Evolutionary conservation across 2,888 invertebrate genomes (phyloP), one percentile per base, ranked within the genome.

Genomic region (Eupeodes luniger): DNA sequence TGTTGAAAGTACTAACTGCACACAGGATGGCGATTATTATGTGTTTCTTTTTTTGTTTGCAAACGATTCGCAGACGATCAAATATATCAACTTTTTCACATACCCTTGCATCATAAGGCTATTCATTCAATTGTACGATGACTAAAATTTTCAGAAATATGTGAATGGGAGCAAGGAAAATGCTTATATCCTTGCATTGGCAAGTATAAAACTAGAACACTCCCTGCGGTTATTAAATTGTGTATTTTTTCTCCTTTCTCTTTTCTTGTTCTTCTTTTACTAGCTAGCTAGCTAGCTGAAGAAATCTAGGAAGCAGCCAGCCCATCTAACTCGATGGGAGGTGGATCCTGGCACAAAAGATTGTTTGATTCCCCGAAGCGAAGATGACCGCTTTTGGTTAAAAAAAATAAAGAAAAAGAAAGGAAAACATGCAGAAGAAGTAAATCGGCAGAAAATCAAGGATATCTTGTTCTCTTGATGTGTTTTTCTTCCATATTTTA

Each of bases 161-260:
- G 6, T 9, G 16, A 40, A 64, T n/a, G 44, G 53, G 55, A 80
- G 36, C 62, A 61, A 61, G 62, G 64, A 85, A 70, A 76, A 61
- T 66, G 14, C 19, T 51, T 5, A 62, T 61, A 19, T 55, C 5
- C 59, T 85, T 49, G 27, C 80, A 87, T 82, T 86, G 85, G 84
- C 80, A 83, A 90, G 83, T 61, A 27, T 27, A 72, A 87, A 90
- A 89, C 89, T 89, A 85, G 89, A 89, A 89, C 90, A 90, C 86
- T 75, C 89, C 90, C 89, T 80, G 86, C 81, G 89, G 90, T 86
- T 86, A 90, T 87, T 87, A 84, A 89, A 90, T 90, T 89, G 82
- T 89, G 53, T 61, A 19, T 36, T 69, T 51, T 85, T 77, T 88
- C 47, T 36, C 11, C 7, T 67, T 34, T 85, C 74, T 88, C 47